Conservation (phyloP, 2,888 invertebrate genomes). For the Eulithis testata region DNA sequence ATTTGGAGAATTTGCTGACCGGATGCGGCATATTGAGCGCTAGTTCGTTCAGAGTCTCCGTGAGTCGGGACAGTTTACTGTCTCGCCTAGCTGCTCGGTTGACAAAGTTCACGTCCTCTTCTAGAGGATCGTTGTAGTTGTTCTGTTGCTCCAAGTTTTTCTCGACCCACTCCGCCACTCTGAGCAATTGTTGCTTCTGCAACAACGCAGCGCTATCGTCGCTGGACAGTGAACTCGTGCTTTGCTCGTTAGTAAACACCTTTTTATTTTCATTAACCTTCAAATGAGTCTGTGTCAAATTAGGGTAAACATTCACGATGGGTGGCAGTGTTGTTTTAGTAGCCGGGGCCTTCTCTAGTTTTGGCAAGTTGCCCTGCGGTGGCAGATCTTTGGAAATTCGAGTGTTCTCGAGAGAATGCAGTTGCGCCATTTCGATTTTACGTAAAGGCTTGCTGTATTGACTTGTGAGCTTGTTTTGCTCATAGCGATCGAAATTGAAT, state of each 20-base stretch:
- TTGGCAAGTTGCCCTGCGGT: conserved; percentile 57
- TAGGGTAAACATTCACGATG: conserved; percentile 78
- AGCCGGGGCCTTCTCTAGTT: conserved; percentile 59
- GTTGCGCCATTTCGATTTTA: conserved; percentile 78
- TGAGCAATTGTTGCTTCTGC: conserved; percentile 86
- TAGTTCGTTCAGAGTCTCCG: conserved; percentile 75
- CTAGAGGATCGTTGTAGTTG: conserved; percentile 73
- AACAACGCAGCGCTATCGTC: conserved; percentile 83
- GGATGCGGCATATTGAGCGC: conserved; percentile 80
- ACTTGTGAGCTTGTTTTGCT: conserved; percentile 70
- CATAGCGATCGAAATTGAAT: conserved; percentile 82
- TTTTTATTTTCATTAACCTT: conserved; percentile 77
- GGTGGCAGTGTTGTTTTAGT: conserved; percentile 65
- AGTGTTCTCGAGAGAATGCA: conserved; percentile 77
- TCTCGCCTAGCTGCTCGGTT: conserved; percentile 65
- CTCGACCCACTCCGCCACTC: conserved; percentile 92
- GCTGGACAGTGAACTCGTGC: conserved; percentile 80
- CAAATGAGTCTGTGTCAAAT: conserved; percentile 77
- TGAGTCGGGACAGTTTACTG: conserved; percentile 69
- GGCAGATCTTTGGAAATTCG: conserved; percentile 79
- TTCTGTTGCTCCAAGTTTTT: conserved; percentile 84
- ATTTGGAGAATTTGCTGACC: conserved; percentile 77
- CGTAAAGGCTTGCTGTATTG: conserved; percentile 69
- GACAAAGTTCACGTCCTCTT: conserved; percentile 70
- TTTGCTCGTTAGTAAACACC: conserved; percentile 78